Conservation (phyloP, 2,113 vertebrate genomes). For the Calonectris borealis region DNA sequence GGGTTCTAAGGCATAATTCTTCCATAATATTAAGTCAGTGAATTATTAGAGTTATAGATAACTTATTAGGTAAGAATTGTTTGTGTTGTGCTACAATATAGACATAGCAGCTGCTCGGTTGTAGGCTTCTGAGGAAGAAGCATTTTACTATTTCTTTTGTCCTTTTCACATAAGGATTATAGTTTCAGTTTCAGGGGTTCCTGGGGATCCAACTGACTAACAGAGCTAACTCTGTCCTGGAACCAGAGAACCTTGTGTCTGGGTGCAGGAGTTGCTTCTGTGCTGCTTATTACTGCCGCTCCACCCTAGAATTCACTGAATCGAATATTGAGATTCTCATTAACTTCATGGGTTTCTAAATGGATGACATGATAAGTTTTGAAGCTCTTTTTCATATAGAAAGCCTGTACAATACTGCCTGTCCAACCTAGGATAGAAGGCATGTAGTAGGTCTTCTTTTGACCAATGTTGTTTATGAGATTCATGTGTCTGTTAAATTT, state of each 20-base stretch:
- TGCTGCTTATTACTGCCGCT: not conserved
- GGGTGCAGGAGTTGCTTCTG: not conserved
- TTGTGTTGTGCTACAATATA: not conserved
- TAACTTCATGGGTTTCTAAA: not conserved
- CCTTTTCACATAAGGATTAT: not conserved
- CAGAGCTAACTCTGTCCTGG: not conserved
- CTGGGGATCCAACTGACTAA: not conserved
- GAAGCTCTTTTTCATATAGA: not conserved
- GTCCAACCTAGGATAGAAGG: not conserved
- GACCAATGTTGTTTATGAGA: not conserved
- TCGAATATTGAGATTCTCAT: not conserved
- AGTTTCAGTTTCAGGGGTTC: not conserved
- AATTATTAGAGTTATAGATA: not conserved
- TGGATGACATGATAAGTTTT: not conserved
- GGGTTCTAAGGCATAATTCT: not conserved
- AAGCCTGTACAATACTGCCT: not conserved
- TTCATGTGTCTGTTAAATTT: not conserved
- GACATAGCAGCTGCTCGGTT: not conserved
- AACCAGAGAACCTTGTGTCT: not conserved
- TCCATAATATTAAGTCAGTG: not conserved
- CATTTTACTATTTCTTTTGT: not conserved
- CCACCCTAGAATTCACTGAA: not conserved
- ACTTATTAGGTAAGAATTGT: not conserved
- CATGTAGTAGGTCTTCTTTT: not conserved
- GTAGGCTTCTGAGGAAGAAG: not conserved